Base-by-base conservation (phyloP, 2,113 vertebrate genomes). In the Natator depressus region DNA sequence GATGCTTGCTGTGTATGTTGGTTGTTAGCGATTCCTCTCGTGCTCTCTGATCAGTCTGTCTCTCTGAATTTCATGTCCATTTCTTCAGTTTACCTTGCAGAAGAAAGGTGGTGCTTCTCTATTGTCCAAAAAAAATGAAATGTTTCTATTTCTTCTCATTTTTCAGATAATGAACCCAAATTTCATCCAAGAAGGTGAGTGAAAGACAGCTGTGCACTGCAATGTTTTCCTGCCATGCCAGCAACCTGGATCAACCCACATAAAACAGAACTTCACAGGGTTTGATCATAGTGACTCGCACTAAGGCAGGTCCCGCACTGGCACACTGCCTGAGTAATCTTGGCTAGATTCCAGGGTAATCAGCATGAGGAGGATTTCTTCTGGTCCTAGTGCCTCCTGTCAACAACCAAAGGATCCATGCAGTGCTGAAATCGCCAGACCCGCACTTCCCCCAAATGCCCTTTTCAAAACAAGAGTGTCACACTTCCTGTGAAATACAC, bases 131-230 rank as follows among this genome's bases (percentile, higher is more conserved):
- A 88, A 93, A 84, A 97, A 95, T 97, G 93, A 95, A 98, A 97
- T 93, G 51, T 90, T 90, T 94, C 85, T 96, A n/a, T 98, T 96
- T 98, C 95, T 97, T 94, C 97, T 82, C 42, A 98, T 86, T 98
- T 98, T 98, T 94, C 99, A 99, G 99, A 99, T 99, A 97, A 98
- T 99, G 97, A 99, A 99, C 98, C 99, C 99, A 85, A 99, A 99
- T 98, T 99, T 99, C 98, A 99, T 99, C 97, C 99, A 99, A 97
- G 99, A 99, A 99, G 99, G 99, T 99, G 98, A 99, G 99, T 98
- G 94, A 85, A 96, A 92, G 90, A 89, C 49, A 91, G 83, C 82
- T 88, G 59, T 78, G 50, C 57, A 5, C 27, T 80, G 87, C 42
- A 31, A 65, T 57, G 50, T 69, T 59, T 3, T 3, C 84, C 59